phyloP scores from a whole-genome alignment of 2,797 vertebrate species.

The Scleropages formosus region DNA sequence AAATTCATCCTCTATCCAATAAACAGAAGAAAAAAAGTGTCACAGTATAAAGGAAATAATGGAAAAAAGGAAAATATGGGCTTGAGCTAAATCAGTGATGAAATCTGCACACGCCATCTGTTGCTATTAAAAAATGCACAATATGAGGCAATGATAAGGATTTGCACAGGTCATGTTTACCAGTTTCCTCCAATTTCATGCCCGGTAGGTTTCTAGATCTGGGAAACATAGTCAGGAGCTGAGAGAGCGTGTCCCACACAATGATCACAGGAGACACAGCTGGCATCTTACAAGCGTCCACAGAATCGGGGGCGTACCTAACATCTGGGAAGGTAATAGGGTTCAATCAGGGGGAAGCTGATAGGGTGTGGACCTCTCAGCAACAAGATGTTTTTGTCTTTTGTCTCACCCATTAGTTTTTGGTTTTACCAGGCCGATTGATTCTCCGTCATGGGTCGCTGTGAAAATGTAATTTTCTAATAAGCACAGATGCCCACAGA shows the following conservation, averaged over 20 bases:
- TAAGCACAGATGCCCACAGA: conserved; percentile 46
- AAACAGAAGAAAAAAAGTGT: background rate
- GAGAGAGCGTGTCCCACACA: background rate
- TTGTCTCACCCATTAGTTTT: background rate
- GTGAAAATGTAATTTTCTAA: conserved; percentile 62
- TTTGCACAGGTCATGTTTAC: conserved; percentile 27
- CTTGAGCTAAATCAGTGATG: conserved; percentile 18
- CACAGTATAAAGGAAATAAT: background rate
- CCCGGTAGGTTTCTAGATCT: conserved; percentile 8
- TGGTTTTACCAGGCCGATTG: conserved; percentile 59
- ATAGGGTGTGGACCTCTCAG: too few species aligned
- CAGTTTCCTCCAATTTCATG: conserved; percentile 30
- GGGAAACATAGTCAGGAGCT: background rate
- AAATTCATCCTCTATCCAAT: too few species aligned
- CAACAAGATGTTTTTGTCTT: background rate
- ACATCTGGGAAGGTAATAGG: background rate
- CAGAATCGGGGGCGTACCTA: background rate
- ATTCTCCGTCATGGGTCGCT: conserved; percentile 53
- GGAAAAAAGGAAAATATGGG: conserved; percentile 1
- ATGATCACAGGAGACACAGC: background rate
- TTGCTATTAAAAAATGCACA: conserved; percentile 1
- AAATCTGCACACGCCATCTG: background rate
- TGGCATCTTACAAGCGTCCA: background rate
- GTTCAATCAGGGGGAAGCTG: conserved; percentile 1
- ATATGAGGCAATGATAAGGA: conserved; percentile 15